A percentile compares a stretch with the other conserved stretches of the same genome.
Evolutionary conservation across 2,797 vertebrate genomes (phyloP).

Genomic region (Pelochelys cantorii): DNA sequence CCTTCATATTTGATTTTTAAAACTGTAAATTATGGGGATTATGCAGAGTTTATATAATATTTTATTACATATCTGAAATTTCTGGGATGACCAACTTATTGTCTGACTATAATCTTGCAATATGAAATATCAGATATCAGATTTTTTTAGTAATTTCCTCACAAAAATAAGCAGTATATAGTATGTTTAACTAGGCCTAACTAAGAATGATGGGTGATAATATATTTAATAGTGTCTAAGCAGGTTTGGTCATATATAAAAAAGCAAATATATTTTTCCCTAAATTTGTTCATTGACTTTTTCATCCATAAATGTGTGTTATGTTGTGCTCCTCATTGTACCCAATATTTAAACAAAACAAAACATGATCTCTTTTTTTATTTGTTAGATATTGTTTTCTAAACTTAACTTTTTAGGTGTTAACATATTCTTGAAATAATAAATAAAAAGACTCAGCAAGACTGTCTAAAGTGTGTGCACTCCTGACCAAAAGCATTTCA

Average conservation of each 20-base stretch:
- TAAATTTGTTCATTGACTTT: constrained; percentile 11
- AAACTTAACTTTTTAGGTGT: constrained; percentile 23
- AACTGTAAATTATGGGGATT: background rate
- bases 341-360: constrained; percentile 16
- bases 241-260: constrained; percentile 3
- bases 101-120: constrained; percentile 26
- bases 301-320: background rate
- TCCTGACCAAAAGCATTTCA: constrained; percentile 52
- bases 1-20: background rate
- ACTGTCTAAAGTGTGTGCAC: constrained; percentile 32
- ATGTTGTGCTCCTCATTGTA: background rate
- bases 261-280: background rate
- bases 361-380: background rate
- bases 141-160: background rate
- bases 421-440: background rate
- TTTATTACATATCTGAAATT: background rate
- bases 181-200: constrained; percentile 22
- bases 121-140: background rate
- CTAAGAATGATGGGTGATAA: constrained; percentile 18
- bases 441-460: background rate
- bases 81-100: background rate
- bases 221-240: constrained; percentile 17
- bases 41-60: background rate
- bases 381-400: constrained; percentile 33
- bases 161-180: background rate